Percentiles rank a stretch among this genome's conserved stretches.
phyloP scores from a whole-genome alignment of 2,888 invertebrate species.

The Euphydryas editha region DNA sequence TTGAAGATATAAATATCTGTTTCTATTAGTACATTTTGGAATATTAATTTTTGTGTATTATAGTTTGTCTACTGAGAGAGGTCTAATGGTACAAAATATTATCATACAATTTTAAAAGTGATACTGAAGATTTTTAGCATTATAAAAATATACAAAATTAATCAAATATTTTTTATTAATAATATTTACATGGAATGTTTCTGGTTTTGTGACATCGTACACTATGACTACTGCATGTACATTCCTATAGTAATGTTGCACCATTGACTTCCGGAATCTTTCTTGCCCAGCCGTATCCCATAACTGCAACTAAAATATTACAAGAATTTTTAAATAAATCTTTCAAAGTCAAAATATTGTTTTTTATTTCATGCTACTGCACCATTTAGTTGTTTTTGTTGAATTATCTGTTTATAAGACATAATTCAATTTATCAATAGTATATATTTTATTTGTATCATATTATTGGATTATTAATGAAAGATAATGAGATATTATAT shows the following conservation, averaged over 20 bases:
- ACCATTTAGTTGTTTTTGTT: too few species aligned
- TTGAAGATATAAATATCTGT: too few species aligned
- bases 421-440: background rate
- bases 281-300: slow-evolving; percentile 94
- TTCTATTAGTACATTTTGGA: background rate
- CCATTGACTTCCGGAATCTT: slow-evolving; percentile 91
- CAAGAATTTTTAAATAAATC: background rate
- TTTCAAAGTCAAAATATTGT: too few species aligned
- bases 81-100: too few species aligned
- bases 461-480: too few species aligned
- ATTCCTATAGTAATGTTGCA: slow-evolving; percentile 92
- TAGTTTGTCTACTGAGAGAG: too few species aligned
- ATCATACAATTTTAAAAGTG: too few species aligned
- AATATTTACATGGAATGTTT: slow-evolving; percentile 84
- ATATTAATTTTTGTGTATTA: too few species aligned
- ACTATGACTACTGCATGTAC: slow-evolving; percentile 93
- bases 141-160: background rate
- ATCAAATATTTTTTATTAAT: background rate
- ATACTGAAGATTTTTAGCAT: background rate
- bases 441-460: background rate
- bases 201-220: slow-evolving; percentile 89
- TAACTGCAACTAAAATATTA: slow-evolving; percentile 85
- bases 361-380: background rate
- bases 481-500: too few species aligned
- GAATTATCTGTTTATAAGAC: too few species aligned